Percentiles rank a stretch among this genome's conserved stretches.
These are phyloP conservation scores for Hippocampus comes DNA, from an alignment of 2,113 vertebrate genomes.

Conservation along the genomic window DNA sequence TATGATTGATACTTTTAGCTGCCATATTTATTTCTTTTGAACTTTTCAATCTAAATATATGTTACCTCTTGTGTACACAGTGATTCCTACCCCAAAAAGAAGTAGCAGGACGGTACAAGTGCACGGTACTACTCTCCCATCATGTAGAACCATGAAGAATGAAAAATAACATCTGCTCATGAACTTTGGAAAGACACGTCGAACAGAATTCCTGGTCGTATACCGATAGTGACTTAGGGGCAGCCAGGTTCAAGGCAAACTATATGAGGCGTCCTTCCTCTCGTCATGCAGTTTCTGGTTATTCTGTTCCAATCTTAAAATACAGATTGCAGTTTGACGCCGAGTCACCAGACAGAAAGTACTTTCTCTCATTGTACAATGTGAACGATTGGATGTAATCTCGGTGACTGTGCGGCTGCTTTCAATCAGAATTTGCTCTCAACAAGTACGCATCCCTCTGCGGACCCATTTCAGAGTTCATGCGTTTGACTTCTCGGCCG, in stretches of 20 bases:
- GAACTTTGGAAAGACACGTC: neutral
- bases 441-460: slow-evolving; percentile 28
- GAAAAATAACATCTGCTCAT: too few relatives aligned
- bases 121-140: too few relatives aligned
- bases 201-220: neutral
- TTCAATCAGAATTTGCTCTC: slow-evolving; percentile 48
- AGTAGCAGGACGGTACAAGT: too few relatives aligned
- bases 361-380: neutral
- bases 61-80: too few relatives aligned
- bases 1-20: too few relatives aligned
- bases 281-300: slow-evolving; percentile 21
- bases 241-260: slow-evolving; percentile 13
- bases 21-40: neutral
- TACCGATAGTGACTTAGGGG: slow-evolving; percentile 18
- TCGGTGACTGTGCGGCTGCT: slow-evolving; percentile 11
- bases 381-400: slow-evolving; percentile 5
- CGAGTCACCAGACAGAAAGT: slow-evolving; percentile 6
- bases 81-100: too few relatives aligned
- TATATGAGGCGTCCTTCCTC: slow-evolving; percentile 20
- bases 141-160: too few relatives aligned
- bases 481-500: slow-evolving; percentile 42
- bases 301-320: slow-evolving; percentile 21
- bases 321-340: slow-evolving; percentile 2
- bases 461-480: slow-evolving; percentile 31
- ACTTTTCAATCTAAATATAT: neutral